A percentile compares a stretch with the other conserved stretches of the same genome.
These are phyloP conservation scores for Ceraclea dissimilis DNA, from an alignment of 2,888 invertebrate species.

Conservation along the genomic window DNA sequence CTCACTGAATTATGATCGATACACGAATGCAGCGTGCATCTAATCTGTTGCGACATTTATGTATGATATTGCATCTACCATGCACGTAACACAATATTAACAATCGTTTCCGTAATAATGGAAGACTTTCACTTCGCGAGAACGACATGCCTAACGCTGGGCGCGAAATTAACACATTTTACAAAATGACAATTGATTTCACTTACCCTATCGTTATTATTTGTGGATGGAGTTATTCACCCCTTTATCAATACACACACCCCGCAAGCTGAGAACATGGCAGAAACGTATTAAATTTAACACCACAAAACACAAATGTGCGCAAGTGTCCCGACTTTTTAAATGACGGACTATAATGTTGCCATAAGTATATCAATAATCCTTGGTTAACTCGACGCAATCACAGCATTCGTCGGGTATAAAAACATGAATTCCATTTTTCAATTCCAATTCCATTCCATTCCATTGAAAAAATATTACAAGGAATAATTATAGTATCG, in stretches of 20 bases:
- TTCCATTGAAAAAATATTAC: too few species aligned
- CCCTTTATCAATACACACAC: slow-evolving; percentile 46
- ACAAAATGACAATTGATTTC: slow-evolving; percentile 27
- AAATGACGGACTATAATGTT: neutral
- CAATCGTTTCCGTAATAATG: slow-evolving; percentile 39
- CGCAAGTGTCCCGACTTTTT: slow-evolving; percentile 46
- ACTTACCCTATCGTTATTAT: slow-evolving; percentile 40
- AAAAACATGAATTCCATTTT: too few species aligned
- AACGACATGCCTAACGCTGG: slow-evolving; percentile 35
- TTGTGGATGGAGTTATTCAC: slow-evolving; percentile 36
- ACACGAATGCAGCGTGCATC: slow-evolving; percentile 22
- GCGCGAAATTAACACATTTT: neutral
- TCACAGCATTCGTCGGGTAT: too few species aligned
- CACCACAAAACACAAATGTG: slow-evolving; percentile 38
- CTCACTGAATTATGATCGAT: neutral
- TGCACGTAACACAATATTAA: slow-evolving; percentile 31
- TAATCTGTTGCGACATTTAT: slow-evolving; percentile 33
- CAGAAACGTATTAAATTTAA: slow-evolving; percentile 41
- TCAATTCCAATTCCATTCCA: too few species aligned
- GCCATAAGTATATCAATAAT: neutral
- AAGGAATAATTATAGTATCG: too few species aligned
- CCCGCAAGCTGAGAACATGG: slow-evolving; percentile 76
- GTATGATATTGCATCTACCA: slow-evolving; percentile 40
- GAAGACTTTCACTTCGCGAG: slow-evolving; percentile 47
- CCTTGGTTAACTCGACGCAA: too few species aligned